A percentile compares a stretch with the other conserved stretches of the same genome.
phyloP scores from a whole-genome alignment of 1,140 invertebrate species.

The Psilanteris sp. region DNA sequence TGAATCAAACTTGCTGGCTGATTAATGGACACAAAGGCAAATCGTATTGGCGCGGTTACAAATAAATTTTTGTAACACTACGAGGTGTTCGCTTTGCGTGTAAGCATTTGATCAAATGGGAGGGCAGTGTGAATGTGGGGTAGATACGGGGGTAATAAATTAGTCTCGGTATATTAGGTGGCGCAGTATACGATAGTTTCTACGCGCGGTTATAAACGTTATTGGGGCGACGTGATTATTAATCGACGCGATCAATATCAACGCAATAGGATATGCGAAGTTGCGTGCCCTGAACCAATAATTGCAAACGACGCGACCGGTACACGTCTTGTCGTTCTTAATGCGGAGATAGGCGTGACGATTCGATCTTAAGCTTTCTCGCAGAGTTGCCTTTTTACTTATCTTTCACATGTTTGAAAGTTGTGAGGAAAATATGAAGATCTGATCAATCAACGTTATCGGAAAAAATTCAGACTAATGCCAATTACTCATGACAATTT shows the following conservation, averaged over 20 bases:
- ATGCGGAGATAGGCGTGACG: conserved; percentile 72
- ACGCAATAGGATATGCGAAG: conserved; percentile 74
- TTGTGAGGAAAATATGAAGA: conserved; percentile 12
- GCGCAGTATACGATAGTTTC: conserved; percentile 55
- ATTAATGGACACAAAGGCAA: conserved; percentile 27
- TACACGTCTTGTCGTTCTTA: conserved; percentile 67
- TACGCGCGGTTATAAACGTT: conserved; percentile 47
- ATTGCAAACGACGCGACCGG: conserved; percentile 70
- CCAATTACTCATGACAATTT: conserved; percentile 23
- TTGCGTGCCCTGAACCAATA: conserved; percentile 77
- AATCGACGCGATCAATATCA: conserved; percentile 78
- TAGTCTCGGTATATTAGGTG: conserved; percentile 71
- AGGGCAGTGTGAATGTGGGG: conserved; percentile 23
- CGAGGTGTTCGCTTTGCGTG: conserved; percentile 54
- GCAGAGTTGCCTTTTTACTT: conserved; percentile 12
- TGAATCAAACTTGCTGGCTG: conserved; percentile 3
- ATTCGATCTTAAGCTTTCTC: conserved; percentile 38
- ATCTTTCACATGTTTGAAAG: conserved; percentile 4
- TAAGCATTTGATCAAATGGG: conserved; percentile 53
- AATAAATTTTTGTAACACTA: conserved; percentile 50
- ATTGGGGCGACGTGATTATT: conserved; percentile 74
- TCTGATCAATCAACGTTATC: conserved; percentile 26
- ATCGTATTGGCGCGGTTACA: conserved; percentile 23
- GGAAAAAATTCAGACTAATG: conserved; percentile 13
- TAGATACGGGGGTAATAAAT: conserved; percentile 67